A percentile compares a stretch with the other conserved stretches of the same genome.
Evolutionary conservation across 2,797 vertebrate species (phyloP).

Genomic region (Phalloptychus januarius): DNA sequence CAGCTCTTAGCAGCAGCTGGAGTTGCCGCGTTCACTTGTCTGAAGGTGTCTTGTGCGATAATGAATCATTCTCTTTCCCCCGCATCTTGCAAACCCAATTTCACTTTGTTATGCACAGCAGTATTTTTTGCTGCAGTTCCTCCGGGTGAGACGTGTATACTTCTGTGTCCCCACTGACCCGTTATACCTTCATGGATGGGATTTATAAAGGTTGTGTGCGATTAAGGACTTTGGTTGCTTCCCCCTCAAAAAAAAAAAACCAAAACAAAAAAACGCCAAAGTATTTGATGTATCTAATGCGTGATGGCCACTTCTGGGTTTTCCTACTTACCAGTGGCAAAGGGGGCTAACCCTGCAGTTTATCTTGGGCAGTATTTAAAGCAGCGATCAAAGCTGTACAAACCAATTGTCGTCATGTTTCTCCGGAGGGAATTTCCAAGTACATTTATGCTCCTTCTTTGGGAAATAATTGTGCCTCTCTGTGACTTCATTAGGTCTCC

Average conservation of each 20-base stretch:
- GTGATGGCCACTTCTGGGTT: constrained; percentile 72
- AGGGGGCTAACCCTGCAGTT: constrained; percentile 81
- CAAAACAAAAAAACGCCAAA: constrained; percentile 29
- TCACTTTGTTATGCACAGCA: constrained; percentile 34
- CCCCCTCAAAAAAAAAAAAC: not conserved
- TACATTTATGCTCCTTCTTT: constrained; percentile 87
- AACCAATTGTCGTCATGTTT: constrained; percentile 85
- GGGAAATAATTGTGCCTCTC: constrained; percentile 88
- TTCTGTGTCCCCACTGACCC: constrained; percentile 30
- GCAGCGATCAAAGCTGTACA: constrained; percentile 88
- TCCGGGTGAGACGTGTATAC: constrained; percentile 31
- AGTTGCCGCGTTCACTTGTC: constrained; percentile 20
- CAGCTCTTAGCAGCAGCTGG: constrained; percentile 30
- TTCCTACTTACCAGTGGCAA: constrained; percentile 76
- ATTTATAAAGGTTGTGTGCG: constrained; percentile 55
- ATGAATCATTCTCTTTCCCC: constrained; percentile 12
- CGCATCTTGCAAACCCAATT: constrained; percentile 14
- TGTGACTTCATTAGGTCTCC: constrained; percentile 88
- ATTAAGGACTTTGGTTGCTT: constrained; percentile 62
- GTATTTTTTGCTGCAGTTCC: constrained; percentile 16
- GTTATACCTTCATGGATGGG: constrained; percentile 47
- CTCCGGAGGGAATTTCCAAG: constrained; percentile 84
- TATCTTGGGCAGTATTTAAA: constrained; percentile 85
- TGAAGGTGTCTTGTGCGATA: constrained; percentile 33
- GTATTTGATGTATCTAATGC: constrained; percentile 63